Percentiles rank a stretch among this genome's conserved stretches.
Evolutionary conservation across 2,888 invertebrate genomes (phyloP).

Genomic region (Oscheius sp.): DNA sequence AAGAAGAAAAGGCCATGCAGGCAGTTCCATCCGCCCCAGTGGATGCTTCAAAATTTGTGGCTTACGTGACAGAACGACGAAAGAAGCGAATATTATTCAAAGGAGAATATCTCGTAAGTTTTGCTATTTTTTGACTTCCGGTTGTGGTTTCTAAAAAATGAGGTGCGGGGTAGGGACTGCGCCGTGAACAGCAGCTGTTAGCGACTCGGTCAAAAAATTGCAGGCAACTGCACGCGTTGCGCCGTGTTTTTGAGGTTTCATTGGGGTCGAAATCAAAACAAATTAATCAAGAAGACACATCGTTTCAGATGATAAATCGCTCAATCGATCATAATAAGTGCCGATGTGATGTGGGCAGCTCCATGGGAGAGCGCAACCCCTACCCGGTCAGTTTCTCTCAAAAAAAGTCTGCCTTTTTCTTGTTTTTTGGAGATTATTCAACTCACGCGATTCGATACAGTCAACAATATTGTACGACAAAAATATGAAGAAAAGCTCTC

Average conservation of each 20-base stretch:
- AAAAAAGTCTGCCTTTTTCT: background rate
- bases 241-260: background rate
- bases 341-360: constrained; percentile 63
- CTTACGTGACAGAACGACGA: constrained; percentile 68
- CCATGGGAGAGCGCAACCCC: constrained; percentile 67
- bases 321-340: constrained; percentile 65
- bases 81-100: constrained; percentile 70
- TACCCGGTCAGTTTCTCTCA: constrained; percentile 56
- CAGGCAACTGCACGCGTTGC: constrained; percentile 5
- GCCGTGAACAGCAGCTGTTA: constrained; percentile 10
- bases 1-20: constrained; percentile 71
- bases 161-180: constrained; percentile 9
- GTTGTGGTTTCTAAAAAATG: constrained; percentile 24
- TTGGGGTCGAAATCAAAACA: constrained; percentile 3
- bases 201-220: constrained; percentile 17
- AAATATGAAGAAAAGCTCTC: too few relatives aligned
- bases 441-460: too few relatives aligned
- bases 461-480: too few relatives aligned
- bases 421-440: too few relatives aligned
- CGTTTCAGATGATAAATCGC: constrained; percentile 67
- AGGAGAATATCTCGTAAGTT: constrained; percentile 69
- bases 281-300: constrained; percentile 4
- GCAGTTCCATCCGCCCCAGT: constrained; percentile 68
- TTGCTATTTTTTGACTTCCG: background rate
- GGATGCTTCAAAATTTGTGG: constrained; percentile 68